These are phyloP conservation scores for Cantharis nigra DNA, from an alignment of 2,888 invertebrate species.

Conservation along the genomic window DNA sequence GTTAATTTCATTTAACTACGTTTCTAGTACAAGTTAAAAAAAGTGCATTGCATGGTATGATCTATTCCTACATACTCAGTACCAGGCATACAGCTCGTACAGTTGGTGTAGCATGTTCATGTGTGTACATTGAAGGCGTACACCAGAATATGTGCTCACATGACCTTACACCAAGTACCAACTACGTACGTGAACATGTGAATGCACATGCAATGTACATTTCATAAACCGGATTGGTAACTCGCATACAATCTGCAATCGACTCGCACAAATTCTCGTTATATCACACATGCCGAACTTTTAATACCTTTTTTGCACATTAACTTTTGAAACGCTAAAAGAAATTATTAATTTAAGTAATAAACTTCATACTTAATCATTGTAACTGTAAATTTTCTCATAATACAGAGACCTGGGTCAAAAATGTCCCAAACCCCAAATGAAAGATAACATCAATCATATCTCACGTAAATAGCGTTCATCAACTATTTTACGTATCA, in stretches of 20 bases:
- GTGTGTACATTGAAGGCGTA: constrained; percentile 36
- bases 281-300: neutral
- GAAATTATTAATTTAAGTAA: constrained; percentile 25
- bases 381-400: constrained; percentile 6
- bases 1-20: neutral
- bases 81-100: constrained; percentile 42
- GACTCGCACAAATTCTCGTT: neutral
- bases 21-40: constrained; percentile 16
- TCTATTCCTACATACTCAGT: constrained; percentile 54
- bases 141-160: constrained; percentile 32
- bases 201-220: constrained; percentile 22
- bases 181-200: constrained; percentile 20
- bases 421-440: neutral
- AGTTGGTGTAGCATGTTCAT: constrained; percentile 14
- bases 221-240: constrained; percentile 31
- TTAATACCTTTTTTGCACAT: neutral
- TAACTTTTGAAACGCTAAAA: neutral
- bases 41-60: constrained; percentile 45
- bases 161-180: constrained; percentile 29
- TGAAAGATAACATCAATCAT: neutral
- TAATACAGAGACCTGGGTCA: neutral
- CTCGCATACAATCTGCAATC: constrained; percentile 19
- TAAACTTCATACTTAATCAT: constrained; percentile 24
- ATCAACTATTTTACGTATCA: no score
- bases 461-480: neutral